Evolutionary conservation across 2,113 vertebrate species (phyloP).

Genomic region (Fulmarus glacialis): DNA sequence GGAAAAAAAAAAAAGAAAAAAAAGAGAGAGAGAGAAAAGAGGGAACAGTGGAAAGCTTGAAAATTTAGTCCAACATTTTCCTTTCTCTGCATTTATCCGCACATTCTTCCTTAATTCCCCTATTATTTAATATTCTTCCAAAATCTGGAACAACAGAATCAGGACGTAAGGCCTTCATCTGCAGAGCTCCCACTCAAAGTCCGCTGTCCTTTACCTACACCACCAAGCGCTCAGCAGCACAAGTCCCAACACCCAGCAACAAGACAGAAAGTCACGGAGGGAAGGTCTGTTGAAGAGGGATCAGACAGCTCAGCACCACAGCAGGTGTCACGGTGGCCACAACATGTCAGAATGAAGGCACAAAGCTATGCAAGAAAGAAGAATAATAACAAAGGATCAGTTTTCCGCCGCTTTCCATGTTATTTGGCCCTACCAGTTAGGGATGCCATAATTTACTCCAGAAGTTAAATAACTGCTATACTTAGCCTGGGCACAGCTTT

Average conservation of each 20-base stretch:
- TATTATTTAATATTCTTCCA: neutral
- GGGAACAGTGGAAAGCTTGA: neutral
- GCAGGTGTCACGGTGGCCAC: neutral
- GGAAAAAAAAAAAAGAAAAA: rapidly evolving
- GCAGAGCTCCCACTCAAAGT: neutral
- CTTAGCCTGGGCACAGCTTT: neutral
- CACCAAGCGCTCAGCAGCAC: neutral
- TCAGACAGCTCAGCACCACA: neutral
- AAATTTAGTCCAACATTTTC: neutral
- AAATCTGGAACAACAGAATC: neutral
- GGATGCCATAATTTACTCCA: neutral
- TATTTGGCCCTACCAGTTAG: neutral
- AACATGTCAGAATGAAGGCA: neutral
- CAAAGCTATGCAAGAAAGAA: neutral
- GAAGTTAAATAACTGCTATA: neutral
- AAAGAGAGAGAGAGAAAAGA: neutral
- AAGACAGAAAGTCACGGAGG: neutral
- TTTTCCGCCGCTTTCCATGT: neutral
- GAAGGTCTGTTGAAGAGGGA: neutral
- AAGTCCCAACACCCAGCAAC: neutral
- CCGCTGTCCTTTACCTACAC: neutral
- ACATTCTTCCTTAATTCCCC: neutral
- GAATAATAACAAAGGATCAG: neutral
- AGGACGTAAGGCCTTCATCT: neutral
- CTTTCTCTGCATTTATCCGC: neutral